Evolutionary conservation across 2,113 vertebrate genomes (phyloP), one percentile per base, ranked within the genome.

Genomic region (Saimiri boliviensis): DNA sequence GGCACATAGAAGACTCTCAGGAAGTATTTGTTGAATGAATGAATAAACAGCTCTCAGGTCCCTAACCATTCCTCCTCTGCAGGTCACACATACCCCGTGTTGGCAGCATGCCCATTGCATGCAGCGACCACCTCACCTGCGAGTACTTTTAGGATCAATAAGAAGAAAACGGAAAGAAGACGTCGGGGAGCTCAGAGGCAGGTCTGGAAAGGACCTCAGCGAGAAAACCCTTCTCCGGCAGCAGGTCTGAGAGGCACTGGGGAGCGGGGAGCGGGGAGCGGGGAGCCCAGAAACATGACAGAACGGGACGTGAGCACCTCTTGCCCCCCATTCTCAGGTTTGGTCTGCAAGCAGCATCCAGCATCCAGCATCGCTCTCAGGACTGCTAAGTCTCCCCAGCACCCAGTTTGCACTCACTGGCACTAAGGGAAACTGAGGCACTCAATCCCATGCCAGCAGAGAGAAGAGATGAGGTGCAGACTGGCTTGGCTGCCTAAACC

Each of bases 31-130:
- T n/a, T 74, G 49, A 8, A 37, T 52, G 20, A 14, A 56, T 1
- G 56, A 58, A 25, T 30, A 42, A 9, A 2, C 60, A 52, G 5
- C 30, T 20, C 37, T 54, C 1, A 0, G 0, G 5, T 17, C 17
- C 7, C 14, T 47, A 2, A 9, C 5, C 23, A 2, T 8, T 6
- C 3, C 37, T 30, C 0, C 6, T 20, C 0, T 12, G 7, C 27
- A 11, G 25, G 1, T 2, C 0, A 4, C 23, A 27, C 23, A n/a
- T 11, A 42, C 71, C 37, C n/a, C 2, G 8, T 1, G 70, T 35
- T 6, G 2, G 8, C 16, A 1, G 4, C 3, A 13, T 11, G 32
- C 5, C 23, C 2, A 3, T n/a, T 1, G 0, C 42, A 49, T 9
- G 3, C 12, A 14, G 11, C 0, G 19, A n/a, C 14, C 2, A 20